A percentile compares a stretch with the other conserved stretches of the same genome.
phyloP scores from a whole-genome alignment of 2,797 vertebrate genomes.

The Discoglossus pictus region DNA sequence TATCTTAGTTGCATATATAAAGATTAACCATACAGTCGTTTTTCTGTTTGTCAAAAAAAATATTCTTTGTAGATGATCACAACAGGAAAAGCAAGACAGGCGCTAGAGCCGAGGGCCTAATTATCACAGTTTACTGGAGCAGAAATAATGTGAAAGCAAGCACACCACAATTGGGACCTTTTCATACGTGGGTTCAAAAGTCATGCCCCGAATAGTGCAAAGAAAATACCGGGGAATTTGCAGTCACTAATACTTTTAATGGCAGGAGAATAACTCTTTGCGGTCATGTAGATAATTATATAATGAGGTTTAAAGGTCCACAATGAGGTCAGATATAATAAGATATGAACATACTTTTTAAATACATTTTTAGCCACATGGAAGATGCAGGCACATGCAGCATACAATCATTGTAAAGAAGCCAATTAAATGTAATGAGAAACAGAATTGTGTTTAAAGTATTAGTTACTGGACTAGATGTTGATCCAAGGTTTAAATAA shows the following conservation, averaged over 20 bases:
- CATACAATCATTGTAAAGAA: too few species aligned
- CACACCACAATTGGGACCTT: constrained; percentile 13
- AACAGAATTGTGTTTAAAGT: too few species aligned
- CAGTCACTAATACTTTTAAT: constrained; percentile 28
- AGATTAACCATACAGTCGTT: constrained; percentile 23
- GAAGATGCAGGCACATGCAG: neutral
- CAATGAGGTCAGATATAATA: constrained; percentile 38
- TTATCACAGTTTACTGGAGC: constrained; percentile 34
- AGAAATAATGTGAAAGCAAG: constrained; percentile 11
- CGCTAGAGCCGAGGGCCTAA: constrained; percentile 36
- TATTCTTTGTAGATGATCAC: constrained; percentile 11
- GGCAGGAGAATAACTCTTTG: constrained; percentile 13
- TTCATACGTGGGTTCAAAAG: constrained; percentile 29
- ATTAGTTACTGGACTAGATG: too few species aligned
- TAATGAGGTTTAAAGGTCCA: constrained; percentile 25
- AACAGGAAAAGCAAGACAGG: constrained; percentile 10
- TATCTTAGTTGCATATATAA: neutral
- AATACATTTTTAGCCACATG: constrained; percentile 22
- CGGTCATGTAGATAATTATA: constrained; percentile 16
- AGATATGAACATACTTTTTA: constrained; percentile 34
- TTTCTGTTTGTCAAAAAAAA: constrained; percentile 15
- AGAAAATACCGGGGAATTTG: constrained; percentile 23
- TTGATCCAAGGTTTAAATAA: too few species aligned
- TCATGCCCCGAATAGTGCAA: constrained; percentile 16
- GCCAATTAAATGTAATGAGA: too few species aligned